phyloP scores from a whole-genome alignment of 2,888 invertebrate genomes.

The Pseudeuparius sepicola region DNA sequence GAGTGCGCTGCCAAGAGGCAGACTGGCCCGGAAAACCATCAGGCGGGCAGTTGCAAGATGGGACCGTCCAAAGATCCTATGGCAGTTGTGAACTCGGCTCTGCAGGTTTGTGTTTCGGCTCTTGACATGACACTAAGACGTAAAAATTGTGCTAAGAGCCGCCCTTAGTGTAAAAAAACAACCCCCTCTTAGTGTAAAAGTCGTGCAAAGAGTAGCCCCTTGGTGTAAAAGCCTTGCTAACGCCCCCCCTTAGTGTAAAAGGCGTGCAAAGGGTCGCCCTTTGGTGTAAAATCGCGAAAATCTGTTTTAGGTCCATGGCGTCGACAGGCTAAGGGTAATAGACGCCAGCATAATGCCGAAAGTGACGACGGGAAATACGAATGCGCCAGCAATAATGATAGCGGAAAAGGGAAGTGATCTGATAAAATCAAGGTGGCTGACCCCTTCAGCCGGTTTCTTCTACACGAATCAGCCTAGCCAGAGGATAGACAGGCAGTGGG shows the following conservation, averaged over 20 bases:
- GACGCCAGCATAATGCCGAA: constrained; percentile 62
- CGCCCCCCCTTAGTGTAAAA: too few species aligned
- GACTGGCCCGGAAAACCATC: constrained; percentile 55
- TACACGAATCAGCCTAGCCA: constrained; percentile 31
- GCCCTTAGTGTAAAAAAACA: too few species aligned
- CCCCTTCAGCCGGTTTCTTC: constrained; percentile 36
- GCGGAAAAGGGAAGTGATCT: constrained; percentile 57
- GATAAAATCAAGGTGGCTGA: constrained; percentile 53
- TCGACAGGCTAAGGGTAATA: constrained; percentile 55
- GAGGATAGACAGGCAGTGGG: constrained; percentile 35
- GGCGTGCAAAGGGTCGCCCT: too few species aligned
- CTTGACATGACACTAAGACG: constrained; percentile 1
- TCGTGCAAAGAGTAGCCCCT: too few species aligned
- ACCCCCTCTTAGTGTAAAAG: too few species aligned
- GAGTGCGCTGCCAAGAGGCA: constrained; percentile 48
- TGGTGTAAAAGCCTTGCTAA: too few species aligned
- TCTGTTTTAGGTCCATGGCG: constrained; percentile 48
- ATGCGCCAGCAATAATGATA: constrained; percentile 60
- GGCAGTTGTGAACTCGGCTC: constrained; percentile 46
- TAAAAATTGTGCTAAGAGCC: too few species aligned
- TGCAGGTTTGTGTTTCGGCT: constrained; percentile 29
- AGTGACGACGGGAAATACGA: constrained; percentile 56
- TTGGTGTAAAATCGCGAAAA: not conserved
- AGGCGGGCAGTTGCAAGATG: constrained; percentile 56
- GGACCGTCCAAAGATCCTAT: constrained; percentile 45